Evolutionary conservation across 2,113 vertebrate species (phyloP), one percentile per base, ranked within the genome.

Genomic region (Catharus minimus): DNA sequence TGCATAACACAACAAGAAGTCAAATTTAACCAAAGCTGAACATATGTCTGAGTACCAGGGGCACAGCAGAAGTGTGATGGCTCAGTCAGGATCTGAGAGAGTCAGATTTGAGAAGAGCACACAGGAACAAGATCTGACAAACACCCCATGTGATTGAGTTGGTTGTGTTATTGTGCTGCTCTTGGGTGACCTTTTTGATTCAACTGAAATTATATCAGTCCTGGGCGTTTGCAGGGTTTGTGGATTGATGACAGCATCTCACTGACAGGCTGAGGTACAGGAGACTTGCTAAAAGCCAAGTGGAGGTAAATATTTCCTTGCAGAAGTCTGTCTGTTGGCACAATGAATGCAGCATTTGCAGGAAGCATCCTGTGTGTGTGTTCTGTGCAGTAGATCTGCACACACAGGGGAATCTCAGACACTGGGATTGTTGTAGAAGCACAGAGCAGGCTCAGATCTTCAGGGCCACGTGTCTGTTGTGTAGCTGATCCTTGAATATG

Each of bases 1-100:
- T 94, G 90, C 61, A 23, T 96, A 95, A 95, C 90, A 88, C 66
- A 52, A 60, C 23, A 41, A 89, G 77, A 75, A 79, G 84, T 94
- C 88, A 82, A 36, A 87, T 92, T 82, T 94, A 92, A 86, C 55
- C 56, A 36, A 44, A 78, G 77, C 74, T 86, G 80, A 93, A 75
- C 83, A 61, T 90, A 93, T 73, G 64, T 86, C 86, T 90, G 73
- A 75, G 62, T 67, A 80, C 53, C 1, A 0, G 52, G 82, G 92
- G 92, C 94, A 93, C 20, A n/a, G 52, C 43, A 69, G 80, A 73
- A 76, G 58, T 5, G 20, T 23, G 47, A 32, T 38, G 53, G 73
- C 73, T 69, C 90, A 66, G 1, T 65, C 26, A 74, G 62, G 82
- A 69, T 66, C 67, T 69, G 32, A 88, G 73, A 69, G 61, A 62